A percentile compares a stretch with the other conserved stretches of the same genome.
phyloP scores from a whole-genome alignment of 2,888 invertebrate genomes.

The Ditula angustiorana region DNA sequence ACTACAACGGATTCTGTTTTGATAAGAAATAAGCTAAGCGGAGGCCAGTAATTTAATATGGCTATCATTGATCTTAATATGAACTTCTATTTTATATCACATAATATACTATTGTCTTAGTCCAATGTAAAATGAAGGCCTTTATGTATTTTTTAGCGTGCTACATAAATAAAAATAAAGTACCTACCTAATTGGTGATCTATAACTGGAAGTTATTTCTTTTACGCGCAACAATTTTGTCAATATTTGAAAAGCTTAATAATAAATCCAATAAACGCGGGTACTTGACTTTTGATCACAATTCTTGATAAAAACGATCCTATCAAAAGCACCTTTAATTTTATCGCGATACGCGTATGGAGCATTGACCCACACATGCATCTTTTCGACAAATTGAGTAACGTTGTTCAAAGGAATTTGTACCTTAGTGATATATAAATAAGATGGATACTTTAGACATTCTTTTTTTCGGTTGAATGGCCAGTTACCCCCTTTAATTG shows the following conservation, averaged over 20 bases:
- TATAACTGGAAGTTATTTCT: no score
- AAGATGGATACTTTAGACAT: neutral
- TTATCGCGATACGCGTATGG: constrained; percentile 20
- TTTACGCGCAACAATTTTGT: neutral
- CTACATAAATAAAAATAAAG: no score
- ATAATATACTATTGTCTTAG: no score
- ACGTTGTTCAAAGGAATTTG: neutral
- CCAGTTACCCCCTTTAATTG: constrained; percentile 46
- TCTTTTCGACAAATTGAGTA: constrained; percentile 26
- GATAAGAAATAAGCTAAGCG: no score
- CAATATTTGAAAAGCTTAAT: neutral
- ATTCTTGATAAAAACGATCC: constrained; percentile 9
- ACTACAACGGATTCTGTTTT: no score
- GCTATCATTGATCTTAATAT: no score
- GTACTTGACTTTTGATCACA: constrained; percentile 21
- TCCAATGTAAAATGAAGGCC: no score
- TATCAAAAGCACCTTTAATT: neutral
- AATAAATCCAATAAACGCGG: neutral
- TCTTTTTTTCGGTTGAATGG: constrained; percentile 12
- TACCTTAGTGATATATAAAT: neutral
- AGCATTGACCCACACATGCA: constrained; percentile 26
- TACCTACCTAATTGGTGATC: no score
- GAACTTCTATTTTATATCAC: no score
- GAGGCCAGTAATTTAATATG: no score
- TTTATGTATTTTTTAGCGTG: no score